These are phyloP conservation scores for Aphrophora alni DNA, from an alignment of 2,888 invertebrate species.

Conservation along the genomic window DNA sequence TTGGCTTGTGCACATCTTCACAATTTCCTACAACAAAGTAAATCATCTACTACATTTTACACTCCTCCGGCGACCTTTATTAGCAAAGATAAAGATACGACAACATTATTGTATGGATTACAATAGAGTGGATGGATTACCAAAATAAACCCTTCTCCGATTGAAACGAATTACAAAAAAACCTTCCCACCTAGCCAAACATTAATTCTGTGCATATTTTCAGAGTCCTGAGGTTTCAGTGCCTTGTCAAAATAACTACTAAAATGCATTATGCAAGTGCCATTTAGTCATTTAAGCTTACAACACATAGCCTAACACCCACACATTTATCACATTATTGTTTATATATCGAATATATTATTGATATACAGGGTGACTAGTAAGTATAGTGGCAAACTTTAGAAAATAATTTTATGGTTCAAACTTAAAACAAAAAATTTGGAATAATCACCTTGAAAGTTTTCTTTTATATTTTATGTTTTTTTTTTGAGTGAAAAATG, in stretches of 20 bases:
- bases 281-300: too few species aligned
- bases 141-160: constrained; percentile 19
- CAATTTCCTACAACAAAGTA: constrained; percentile 49
- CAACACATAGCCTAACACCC: too few species aligned
- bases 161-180: constrained; percentile 33
- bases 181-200: constrained; percentile 23
- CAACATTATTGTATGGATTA: constrained; percentile 23
- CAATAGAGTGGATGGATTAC: constrained; percentile 27
- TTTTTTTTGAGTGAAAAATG: too few species aligned
- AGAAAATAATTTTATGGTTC: too few species aligned
- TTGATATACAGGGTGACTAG: too few species aligned
- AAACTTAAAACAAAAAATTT: too few species aligned
- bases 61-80: constrained; percentile 29
- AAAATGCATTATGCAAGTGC: too few species aligned
- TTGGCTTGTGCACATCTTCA: constrained; percentile 48
- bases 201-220: constrained; percentile 19
- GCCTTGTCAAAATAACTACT: constrained; percentile 22
- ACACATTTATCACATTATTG: too few species aligned
- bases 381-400: too few species aligned
- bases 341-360: too few species aligned
- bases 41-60: constrained; percentile 23
- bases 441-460: too few species aligned
- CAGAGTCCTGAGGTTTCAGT: constrained; percentile 13
- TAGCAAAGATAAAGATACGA: constrained; percentile 24
- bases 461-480: too few species aligned